These are phyloP conservation scores for Beroe ovata DNA, from an alignment of 37 sponge, comb jelly and placozoan species.

Conservation along the genomic window DNA sequence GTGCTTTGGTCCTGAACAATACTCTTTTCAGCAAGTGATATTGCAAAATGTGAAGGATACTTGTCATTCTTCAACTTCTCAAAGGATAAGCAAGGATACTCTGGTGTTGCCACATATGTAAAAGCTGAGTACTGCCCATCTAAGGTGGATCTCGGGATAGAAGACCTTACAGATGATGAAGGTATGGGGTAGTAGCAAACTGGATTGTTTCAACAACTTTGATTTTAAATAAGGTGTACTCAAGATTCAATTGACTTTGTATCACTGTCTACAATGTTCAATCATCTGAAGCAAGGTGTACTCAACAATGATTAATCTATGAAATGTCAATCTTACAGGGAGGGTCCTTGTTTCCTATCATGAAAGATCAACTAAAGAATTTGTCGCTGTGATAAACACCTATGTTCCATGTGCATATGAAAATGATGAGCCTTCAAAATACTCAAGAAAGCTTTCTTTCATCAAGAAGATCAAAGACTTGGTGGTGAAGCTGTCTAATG, in stretches of 20 bases:
- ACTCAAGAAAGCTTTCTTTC: not conserved
- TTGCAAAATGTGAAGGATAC: not conserved
- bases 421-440: not conserved
- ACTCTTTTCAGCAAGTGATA: slow-evolving; percentile 3
- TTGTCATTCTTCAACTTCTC: slow-evolving; percentile 41
- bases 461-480: not conserved
- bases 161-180: not conserved
- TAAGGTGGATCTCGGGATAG: not conserved
- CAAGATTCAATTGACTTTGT: no score
- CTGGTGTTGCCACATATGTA: slow-evolving; percentile 65
- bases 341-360: not conserved
- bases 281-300: no score
- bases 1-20: not conserved
- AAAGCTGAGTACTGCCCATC: slow-evolving; percentile 1
- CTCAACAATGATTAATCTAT: no score
- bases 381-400: not conserved
- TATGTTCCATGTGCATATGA: slow-evolving; percentile 63
- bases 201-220: not conserved
- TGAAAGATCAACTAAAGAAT: not conserved
- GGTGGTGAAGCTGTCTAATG: no score
- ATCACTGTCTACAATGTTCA: no score
- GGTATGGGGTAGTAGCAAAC: no score
- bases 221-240: no score
- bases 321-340: not conserved
- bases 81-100: not conserved